phyloP scores from a whole-genome alignment of 2,797 vertebrate species.

The Stomatorhinus walkeri region DNA sequence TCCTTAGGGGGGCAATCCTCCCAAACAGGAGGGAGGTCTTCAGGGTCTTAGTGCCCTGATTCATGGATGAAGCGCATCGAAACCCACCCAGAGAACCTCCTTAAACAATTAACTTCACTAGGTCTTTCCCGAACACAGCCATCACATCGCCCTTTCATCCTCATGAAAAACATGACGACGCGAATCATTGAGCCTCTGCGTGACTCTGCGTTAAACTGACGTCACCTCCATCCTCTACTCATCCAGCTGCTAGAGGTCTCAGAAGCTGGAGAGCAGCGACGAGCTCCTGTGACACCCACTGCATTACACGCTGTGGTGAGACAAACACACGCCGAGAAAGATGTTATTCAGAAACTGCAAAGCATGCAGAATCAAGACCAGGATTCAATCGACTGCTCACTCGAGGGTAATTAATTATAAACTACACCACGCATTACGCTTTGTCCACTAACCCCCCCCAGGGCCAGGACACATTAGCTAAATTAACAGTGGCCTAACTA shows the following conservation, averaged over 20 bases:
- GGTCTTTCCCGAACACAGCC: not conserved
- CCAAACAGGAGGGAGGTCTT: not conserved
- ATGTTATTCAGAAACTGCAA: not conserved
- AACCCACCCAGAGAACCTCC: not conserved
- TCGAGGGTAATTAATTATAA: not conserved
- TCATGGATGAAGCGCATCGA: not conserved
- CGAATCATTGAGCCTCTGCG: not conserved
- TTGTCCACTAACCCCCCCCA: not conserved
- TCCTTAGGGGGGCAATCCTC: not conserved
- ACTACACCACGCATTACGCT: not conserved
- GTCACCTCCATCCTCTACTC: not conserved
- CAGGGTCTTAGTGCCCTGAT: not conserved
- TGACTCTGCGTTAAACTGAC: not conserved
- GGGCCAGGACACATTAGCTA: not conserved
- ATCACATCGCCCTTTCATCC: not conserved
- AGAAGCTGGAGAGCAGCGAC: not conserved
- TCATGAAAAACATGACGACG: not conserved
- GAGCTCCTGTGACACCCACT: not conserved
- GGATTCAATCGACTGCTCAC: not conserved
- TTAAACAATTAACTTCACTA: not conserved
- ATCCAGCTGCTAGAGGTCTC: not conserved
- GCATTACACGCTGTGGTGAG: not conserved
- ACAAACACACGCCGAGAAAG: not conserved
- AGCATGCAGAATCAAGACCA: not conserved
- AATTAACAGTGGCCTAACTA: constrained; percentile 1